Percentiles rank a stretch among this genome's conserved stretches.
Evolutionary conservation across 2,797 vertebrate species (phyloP).

Genomic region (Chrosomus eos): DNA sequence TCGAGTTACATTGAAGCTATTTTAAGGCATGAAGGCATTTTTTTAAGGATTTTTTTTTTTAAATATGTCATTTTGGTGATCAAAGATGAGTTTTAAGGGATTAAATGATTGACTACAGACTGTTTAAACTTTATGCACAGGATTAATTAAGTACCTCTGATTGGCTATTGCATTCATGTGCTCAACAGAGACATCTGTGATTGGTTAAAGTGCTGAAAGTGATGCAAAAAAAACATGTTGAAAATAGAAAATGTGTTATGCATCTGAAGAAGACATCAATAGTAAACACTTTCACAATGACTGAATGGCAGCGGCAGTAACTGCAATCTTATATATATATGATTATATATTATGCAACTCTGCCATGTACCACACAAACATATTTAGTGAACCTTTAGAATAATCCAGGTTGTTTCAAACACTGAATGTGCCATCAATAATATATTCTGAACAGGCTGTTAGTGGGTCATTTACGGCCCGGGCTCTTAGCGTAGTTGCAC

Average conservation of each 20-base stretch:
- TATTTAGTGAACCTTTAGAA: background rate
- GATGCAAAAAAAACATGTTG: background rate
- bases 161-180: background rate
- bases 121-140: no score
- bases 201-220: background rate
- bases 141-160: background rate
- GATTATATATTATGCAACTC: background rate
- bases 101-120: no score
- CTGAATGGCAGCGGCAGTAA: background rate
- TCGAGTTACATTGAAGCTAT: no score
- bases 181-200: background rate
- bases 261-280: background rate
- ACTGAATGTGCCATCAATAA: background rate
- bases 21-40: no score
- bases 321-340: background rate
- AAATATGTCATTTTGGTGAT: no score
- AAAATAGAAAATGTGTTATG: background rate
- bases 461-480: conserved; percentile 40
- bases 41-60: no score
- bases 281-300: background rate
- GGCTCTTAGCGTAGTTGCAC: conserved; percentile 42
- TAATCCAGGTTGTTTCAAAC: background rate
- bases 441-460: conserved; percentile 34
- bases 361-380: background rate
- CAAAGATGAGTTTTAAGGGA: no score